Base-by-base conservation (phyloP, 2,888 invertebrate species). In the Agrypnus murinus region DNA sequence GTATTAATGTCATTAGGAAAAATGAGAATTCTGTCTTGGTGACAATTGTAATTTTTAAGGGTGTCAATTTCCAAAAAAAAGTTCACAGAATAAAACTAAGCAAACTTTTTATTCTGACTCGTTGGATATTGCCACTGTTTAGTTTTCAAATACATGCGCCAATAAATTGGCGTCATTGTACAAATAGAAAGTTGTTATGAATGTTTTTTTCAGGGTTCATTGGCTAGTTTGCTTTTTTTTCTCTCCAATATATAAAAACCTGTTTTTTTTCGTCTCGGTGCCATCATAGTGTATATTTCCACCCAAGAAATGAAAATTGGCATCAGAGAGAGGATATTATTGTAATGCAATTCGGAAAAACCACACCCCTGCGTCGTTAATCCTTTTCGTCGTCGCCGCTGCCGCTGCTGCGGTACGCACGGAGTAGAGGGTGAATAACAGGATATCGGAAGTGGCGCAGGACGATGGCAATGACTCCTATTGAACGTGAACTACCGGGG, bases 401-500 rank as follows among this genome's bases (percentile, higher is more conserved):
- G n/a, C n/a, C n/a, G n/a, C n/a, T n/a, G 43, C 59, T 68, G 67
- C 69, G 72, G 66, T 71, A 71, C 71, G 66, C 66, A 71, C 69
- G 64, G 55, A 65, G 64, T n/a, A n/a, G 25, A 73, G 73, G 73
- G 58, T 73, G 71, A 74, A 72, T 70, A 74, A 71, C 72, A 72
- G 75, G 69, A 69, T 74, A 72, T 76, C 73, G 73, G 73, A 75
- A 69, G 71, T 72, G 72, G 69, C 71, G 74, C 74, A 75, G 77
- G 77, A 76, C 78, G 77, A 84, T 84, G 85, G 84, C 85, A 85
- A 85, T 85, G 85, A 85, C 85, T 84, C 82, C 81, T 83, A 84
- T 84, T 83, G 89, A 89, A 89, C 87, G 86, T 88, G 88, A 89
- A 89, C 89, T 88, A 83, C 83, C 81, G 82, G 81, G 82, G 82